A percentile compares a stretch with the other conserved stretches of the same genome.
phyloP scores from a whole-genome alignment of 92 coral and sea anemone genomes.

The Chrysogorgia sp. region DNA sequence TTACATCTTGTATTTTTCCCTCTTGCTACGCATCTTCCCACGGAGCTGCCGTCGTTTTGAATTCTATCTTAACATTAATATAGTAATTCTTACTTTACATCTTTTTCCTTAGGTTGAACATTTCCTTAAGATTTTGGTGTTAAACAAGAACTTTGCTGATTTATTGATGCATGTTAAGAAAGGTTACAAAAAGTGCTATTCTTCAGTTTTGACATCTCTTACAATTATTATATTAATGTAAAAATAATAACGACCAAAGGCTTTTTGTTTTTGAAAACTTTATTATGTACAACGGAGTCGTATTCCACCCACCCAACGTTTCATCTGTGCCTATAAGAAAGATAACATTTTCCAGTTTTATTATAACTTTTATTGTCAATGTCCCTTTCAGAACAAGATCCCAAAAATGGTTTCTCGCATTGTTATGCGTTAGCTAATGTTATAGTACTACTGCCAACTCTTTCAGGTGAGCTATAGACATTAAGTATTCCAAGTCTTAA shows the following conservation, averaged over 20 bases:
- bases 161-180: constrained; percentile 54
- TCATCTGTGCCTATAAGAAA: no score
- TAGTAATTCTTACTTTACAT: not conserved
- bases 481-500: no score
- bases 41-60: no score
- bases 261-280: no score
- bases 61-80: no score
- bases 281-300: no score
- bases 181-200: not conserved
- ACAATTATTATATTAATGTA: no score
- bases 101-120: constrained; percentile 72
- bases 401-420: constrained; percentile 28
- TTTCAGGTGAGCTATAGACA: constrained; percentile 47
- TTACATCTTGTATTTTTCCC: no score
- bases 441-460: constrained; percentile 36
- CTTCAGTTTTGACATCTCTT: no score
- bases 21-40: no score
- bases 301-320: no score
- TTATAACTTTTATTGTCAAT: not conserved
- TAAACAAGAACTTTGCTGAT: constrained; percentile 73
- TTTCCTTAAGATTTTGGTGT: constrained; percentile 72
- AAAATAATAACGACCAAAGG: not conserved
- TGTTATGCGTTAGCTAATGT: constrained; percentile 50
- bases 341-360: not conserved
- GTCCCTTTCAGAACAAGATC: constrained; percentile 8